Conservation (phyloP, 2,113 vertebrate genomes). For the Pachypanchax playfairii region DNA sequence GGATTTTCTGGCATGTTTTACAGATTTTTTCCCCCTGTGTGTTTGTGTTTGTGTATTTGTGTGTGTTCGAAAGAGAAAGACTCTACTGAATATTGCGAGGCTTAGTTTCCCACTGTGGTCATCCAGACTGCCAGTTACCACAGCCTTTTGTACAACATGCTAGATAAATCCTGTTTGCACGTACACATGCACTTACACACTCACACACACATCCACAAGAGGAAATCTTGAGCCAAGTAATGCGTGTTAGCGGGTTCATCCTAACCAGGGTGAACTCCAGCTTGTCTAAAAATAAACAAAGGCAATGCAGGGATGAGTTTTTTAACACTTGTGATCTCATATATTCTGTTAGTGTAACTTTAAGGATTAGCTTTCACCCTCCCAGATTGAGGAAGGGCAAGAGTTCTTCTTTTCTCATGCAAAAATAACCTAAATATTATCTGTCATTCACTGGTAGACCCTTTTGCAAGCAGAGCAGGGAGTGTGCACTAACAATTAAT, state of each 20-base stretch:
- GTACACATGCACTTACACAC: conserved; percentile 38
- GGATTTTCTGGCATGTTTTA: conserved; percentile 76
- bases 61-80: conserved; percentile 15
- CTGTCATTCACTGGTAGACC: neutral
- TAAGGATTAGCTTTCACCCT: conserved; percentile 12
- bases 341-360: conserved; percentile 30
- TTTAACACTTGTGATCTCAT: conserved; percentile 39
- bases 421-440: conserved; percentile 12
- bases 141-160: conserved; percentile 64
- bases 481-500: conserved; percentile 39
- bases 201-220: conserved; percentile 38
- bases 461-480: neutral
- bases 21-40: conserved; percentile 21
- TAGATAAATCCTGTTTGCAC: conserved; percentile 72
- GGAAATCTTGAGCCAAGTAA: conserved; percentile 60
- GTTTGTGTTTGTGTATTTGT: conserved; percentile 22
- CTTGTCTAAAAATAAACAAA: conserved; percentile 60
- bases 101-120: conserved; percentile 71
- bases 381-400: neutral
- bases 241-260: conserved; percentile 72
- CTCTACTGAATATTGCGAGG: conserved; percentile 51
- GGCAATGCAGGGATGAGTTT: conserved; percentile 25
- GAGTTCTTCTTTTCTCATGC: neutral
- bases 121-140: conserved; percentile 69
- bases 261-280: conserved; percentile 72